Evolutionary conservation across 2,888 invertebrate species (phyloP), one percentile per base, ranked within the genome.

Genomic region (Drosophila neotestacea): DNA sequence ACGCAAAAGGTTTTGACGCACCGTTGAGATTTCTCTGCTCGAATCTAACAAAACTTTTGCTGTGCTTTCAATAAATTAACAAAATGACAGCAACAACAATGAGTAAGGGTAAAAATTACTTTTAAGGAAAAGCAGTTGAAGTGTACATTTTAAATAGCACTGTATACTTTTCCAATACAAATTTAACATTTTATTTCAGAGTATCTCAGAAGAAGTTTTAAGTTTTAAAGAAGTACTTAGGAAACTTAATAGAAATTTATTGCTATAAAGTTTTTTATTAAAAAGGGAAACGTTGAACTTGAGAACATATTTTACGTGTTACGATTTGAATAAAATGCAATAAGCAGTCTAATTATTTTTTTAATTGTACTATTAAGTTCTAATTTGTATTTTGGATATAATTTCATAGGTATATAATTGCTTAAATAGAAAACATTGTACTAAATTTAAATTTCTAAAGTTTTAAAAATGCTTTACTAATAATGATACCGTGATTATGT

Each of bases 31-130:
- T 76, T 68, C 60, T 60, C 58, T 56, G 51, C 36, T 51, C 10
- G 39, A 47, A 30, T 39, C 34, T n/a, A 54, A 69, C 74, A 63
- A 76, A 77, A 56, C 71, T 77, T 79, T 70, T 39, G 32, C 63
- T 11, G 28, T 66, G 42, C 73, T 70, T 55, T 66, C 78, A 76
- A 86, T 87, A 83, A 84, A 83, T 87, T 86, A 76, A 78, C 85
- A 32, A 73, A 83, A 79, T 77, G 77, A 60, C 85, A 70, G 65
- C 73, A 66, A 42, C 50, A 69, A 61, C 50, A 44, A 48, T 16
- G 16, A 13, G 27, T 9, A 32, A 16, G 10, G 28, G 46, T 2
- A 4, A 30, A 30, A 50, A 16, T 10, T 32, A 48, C 36, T 16
- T 6, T 4, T 2, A 11, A 3, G 13, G 16, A 42, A 42, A 30